These are phyloP conservation scores for Psittacus erithacus DNA, from an alignment of 2,113 vertebrate genomes.

Conservation along the genomic window DNA sequence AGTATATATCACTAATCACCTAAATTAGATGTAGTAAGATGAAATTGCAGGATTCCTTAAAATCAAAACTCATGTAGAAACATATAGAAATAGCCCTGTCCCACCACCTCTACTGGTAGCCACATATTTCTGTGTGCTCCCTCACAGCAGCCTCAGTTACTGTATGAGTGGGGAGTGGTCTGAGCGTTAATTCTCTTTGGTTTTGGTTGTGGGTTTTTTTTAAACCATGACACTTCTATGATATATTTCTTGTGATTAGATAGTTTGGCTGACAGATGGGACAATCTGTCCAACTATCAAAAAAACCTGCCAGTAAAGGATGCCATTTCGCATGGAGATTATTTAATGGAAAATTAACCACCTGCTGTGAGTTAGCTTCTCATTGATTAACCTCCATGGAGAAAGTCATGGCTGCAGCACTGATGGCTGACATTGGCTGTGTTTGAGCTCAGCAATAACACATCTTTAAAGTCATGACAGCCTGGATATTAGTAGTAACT, in stretches of 20 bases:
- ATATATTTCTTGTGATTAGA: not conserved
- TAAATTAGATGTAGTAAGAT: not conserved
- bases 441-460: not conserved
- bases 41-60: not conserved
- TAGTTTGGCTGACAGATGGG: not conserved
- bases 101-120: not conserved
- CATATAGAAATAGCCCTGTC: not conserved
- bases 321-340: not conserved
- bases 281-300: not conserved
- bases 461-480: not conserved
- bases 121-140: not conserved
- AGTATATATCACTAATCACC: not conserved
- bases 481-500: not conserved
- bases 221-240: not conserved
- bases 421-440: not conserved
- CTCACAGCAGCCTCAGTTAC: not conserved
- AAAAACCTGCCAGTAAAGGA: not conserved
- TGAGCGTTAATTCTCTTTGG: not conserved
- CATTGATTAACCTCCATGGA: not conserved
- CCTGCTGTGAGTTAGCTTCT: not conserved
- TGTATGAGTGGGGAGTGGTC: not conserved
- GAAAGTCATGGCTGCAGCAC: not conserved
- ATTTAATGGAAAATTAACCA: constrained; percentile 11
- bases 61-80: not conserved
- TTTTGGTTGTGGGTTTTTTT: not conserved